Conservation (phyloP, 2,797 vertebrate species). For the Hylomyscus alleni region DNA sequence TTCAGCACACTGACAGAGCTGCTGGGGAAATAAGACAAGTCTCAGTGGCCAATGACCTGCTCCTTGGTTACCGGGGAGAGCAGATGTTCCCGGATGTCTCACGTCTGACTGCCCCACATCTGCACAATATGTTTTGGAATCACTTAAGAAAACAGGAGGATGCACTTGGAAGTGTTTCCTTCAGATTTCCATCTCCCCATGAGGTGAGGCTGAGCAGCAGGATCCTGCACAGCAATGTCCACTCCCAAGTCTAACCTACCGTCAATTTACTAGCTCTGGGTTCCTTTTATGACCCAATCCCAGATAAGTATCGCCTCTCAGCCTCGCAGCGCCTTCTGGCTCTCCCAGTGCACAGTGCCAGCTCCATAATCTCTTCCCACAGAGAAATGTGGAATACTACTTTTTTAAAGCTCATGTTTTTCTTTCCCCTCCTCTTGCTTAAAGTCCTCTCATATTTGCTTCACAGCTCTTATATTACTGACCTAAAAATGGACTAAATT, state of each 20-base stretch:
- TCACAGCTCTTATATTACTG: not conserved
- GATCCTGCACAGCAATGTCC: not conserved
- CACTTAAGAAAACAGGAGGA: not conserved
- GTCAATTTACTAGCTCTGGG: not conserved
- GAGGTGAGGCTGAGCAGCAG: not conserved
- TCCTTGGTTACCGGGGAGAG: not conserved
- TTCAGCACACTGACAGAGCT: constrained; percentile 77
- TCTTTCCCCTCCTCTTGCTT: not conserved
- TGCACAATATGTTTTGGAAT: not conserved
- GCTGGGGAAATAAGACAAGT: constrained; percentile 13
- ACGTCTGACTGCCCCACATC: not conserved
- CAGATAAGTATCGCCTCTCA: not conserved
- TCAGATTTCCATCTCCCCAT: not conserved
- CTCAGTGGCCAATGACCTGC: not conserved
- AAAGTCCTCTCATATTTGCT: constrained; percentile 24
- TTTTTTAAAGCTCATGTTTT: not conserved
- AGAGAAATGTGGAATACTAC: not conserved
- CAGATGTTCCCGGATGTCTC: not conserved
- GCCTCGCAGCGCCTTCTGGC: not conserved
- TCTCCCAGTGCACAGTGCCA: not conserved
- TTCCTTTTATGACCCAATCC: not conserved
- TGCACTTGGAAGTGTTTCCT: not conserved
- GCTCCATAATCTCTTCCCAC: not conserved
- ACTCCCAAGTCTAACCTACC: not conserved
- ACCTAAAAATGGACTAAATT: not conserved